Evolutionary conservation across 2,888 invertebrate species (phyloP), one percentile per base, ranked within the genome.

Genomic region (Chalcosyrphus nemorum): DNA sequence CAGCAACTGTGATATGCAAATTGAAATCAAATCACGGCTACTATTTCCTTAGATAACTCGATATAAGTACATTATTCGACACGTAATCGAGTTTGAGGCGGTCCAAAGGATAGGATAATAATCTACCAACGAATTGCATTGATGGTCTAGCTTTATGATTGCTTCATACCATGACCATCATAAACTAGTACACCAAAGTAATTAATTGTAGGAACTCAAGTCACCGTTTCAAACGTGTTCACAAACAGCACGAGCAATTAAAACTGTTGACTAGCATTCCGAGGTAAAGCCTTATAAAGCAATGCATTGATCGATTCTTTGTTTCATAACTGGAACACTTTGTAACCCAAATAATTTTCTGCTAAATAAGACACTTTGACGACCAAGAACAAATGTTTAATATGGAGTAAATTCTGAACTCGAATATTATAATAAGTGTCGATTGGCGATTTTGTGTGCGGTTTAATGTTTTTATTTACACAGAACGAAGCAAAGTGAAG

Each of bases 71-170:
- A 74, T 27, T 77, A n/a, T n/a, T 68, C 17, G 35, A 17, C n/a
- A n/a, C 21, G 38, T 27, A 27, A 19, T 68, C 38, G 59, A n/a
- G n/a, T 17, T 32, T 29, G 32, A 74, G 70, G 63, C 9, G 11
- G 24, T 32, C 21, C 0, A 41, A 13, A 27, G 11, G 32, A 19
- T 54, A n/a, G n/a, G n/a, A n/a, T n/a, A n/a, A 2, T 54, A 6
- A 59, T 70, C 84, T 32, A 56, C 87, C 87, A 88, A 87, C 88
- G 87, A 88, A 88, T 87, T 88, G 87, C 88, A 88, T 87, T 88
- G 89, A 89, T 89, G 88, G 89, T 90, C 90, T 91, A 92, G 92
- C 92, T 92, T 92, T 92, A 92, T 92, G 91, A 91, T 88, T 87
- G 86, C 75, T 87, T 78, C 71, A 80, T 35, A 76, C 81, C 61